Conservation (phyloP, 2,113 vertebrate genomes). For the Brienomyrus longianalis region DNA sequence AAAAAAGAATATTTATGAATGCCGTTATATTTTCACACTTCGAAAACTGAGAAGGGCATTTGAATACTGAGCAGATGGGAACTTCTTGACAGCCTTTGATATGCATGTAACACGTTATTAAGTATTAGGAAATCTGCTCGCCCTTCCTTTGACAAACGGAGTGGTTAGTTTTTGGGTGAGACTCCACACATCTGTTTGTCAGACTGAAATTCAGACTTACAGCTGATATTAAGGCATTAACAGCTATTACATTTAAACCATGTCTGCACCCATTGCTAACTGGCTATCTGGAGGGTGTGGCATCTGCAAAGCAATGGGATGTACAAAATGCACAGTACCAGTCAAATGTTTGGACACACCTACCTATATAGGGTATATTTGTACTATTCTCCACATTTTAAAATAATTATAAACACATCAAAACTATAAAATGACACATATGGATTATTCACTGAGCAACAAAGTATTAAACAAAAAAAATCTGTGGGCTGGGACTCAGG, state of each 20-base stretch:
- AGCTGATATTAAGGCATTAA: background rate
- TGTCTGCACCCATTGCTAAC: background rate
- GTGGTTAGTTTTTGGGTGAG: background rate
- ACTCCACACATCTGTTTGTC: background rate
- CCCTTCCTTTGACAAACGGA: background rate
- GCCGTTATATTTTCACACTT: background rate
- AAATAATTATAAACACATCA: background rate
- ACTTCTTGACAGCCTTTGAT: background rate
- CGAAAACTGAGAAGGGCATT: background rate
- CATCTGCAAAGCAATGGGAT: background rate
- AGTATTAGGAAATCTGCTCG: background rate
- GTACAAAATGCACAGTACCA: background rate
- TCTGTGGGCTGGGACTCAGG: background rate
- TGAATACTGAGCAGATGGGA: conserved; percentile 3
- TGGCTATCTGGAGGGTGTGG: background rate
- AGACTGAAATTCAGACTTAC: background rate
- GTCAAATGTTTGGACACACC: background rate
- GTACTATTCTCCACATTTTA: background rate
- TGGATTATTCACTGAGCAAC: background rate
- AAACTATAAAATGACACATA: background rate
- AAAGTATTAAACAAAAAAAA: background rate
- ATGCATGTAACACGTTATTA: background rate
- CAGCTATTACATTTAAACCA: background rate
- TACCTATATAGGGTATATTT: background rate
- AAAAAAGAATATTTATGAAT: background rate